Evolutionary conservation across 2,888 invertebrate species (phyloP).

Genomic region (Mycogona germanica): DNA sequence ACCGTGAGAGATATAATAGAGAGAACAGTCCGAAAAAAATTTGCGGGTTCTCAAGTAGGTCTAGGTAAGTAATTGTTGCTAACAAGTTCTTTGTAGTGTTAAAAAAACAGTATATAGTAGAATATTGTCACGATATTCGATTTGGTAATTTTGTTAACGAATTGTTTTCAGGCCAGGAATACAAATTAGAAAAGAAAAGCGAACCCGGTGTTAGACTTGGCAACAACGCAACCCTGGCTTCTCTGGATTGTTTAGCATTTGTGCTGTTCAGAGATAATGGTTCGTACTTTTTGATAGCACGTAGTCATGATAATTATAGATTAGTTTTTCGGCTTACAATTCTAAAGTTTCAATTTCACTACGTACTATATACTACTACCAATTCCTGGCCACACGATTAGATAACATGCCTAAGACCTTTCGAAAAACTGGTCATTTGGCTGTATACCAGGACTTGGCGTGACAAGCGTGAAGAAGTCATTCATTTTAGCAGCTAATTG

Average conservation of each 20-base stretch:
- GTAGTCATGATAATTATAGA: neutral
- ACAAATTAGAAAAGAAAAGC: conserved; percentile 34
- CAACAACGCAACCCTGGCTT: conserved; percentile 30
- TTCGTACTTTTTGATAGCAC: neutral
- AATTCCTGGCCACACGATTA: too few species aligned
- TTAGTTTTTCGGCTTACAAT: too few species aligned
- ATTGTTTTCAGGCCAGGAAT: conserved; percentile 29
- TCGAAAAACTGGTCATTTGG: too few species aligned
- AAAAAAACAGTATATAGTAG: too few species aligned
- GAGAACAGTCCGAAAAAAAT: neutral
- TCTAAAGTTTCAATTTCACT: too few species aligned
- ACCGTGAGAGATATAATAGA: conserved; percentile 1
- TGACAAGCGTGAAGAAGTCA: too few species aligned
- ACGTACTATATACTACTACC: too few species aligned
- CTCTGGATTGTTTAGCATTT: conserved; percentile 34
- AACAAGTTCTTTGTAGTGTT: neutral
- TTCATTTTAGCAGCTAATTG: too few species aligned
- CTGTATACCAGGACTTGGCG: too few species aligned
- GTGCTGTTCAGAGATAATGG: conserved; percentile 31
- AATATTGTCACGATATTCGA: too few species aligned
- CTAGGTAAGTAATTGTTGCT: neutral
- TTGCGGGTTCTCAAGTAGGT: neutral
- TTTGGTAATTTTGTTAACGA: too few species aligned
- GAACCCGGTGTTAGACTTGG: conserved; percentile 33
- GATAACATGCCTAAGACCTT: too few species aligned